Percentiles rank a stretch among this genome's conserved stretches.
phyloP scores from a whole-genome alignment of 2,888 invertebrate genomes.

The Eupsilia transversa region DNA sequence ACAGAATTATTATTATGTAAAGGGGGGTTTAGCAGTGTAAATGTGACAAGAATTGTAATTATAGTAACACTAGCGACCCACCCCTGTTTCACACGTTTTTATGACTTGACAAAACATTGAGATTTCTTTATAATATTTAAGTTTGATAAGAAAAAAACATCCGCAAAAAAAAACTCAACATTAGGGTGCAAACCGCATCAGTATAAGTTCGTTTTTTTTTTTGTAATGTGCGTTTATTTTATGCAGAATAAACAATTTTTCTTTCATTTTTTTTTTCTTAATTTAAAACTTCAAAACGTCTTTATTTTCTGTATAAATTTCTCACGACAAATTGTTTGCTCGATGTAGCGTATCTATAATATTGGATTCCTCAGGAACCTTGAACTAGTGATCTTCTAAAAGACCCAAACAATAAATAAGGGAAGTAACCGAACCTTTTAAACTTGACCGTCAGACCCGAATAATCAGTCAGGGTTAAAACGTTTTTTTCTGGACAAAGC shows the following conservation, averaged over 20 bases:
- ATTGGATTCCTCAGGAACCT: neutral
- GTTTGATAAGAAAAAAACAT: too few species aligned
- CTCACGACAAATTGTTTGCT: neutral
- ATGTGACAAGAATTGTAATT: neutral
- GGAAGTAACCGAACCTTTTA: constrained; percentile 15
- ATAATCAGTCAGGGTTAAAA: neutral
- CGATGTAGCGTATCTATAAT: neutral
- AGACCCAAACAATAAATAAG: constrained; percentile 23
- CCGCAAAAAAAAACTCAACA: too few species aligned
- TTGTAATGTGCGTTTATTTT: too few species aligned
- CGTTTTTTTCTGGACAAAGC: neutral
- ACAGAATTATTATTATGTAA: neutral
- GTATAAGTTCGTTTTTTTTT: too few species aligned
- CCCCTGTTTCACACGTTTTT: too few species aligned
- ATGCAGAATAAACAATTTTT: too few species aligned
- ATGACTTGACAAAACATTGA: too few species aligned
- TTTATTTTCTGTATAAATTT: neutral
- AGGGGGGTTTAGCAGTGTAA: neutral
- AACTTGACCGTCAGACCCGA: constrained; percentile 16
- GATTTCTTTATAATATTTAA: too few species aligned
- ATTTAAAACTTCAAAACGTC: too few species aligned
- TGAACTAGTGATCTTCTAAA: constrained; percentile 9
- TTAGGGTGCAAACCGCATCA: too few species aligned
- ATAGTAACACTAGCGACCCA: neutral
- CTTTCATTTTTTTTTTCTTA: too few species aligned